Conservation (phyloP, 2,113 vertebrate genomes). For the Thunnus maccoyii region DNA sequence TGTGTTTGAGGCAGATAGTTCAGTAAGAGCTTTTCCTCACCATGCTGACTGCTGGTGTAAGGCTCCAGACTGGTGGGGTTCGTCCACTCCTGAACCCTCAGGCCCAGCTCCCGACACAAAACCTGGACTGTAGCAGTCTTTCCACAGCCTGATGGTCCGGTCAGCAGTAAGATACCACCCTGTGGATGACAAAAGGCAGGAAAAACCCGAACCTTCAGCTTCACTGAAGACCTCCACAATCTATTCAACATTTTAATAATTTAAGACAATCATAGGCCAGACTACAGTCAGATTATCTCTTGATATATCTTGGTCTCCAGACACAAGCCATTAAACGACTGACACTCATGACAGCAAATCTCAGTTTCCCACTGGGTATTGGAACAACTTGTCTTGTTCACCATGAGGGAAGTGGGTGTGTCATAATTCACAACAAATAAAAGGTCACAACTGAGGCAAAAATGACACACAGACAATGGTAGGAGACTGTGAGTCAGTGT, state of each 20-base stretch:
- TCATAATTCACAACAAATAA: neutral
- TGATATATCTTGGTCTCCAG: neutral
- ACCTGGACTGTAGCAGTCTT: conserved; percentile 93
- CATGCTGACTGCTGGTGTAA: conserved; percentile 83
- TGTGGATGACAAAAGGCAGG: conserved; percentile 66
- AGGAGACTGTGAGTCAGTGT: neutral
- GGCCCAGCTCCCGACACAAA: conserved; percentile 85
- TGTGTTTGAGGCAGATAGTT: neutral
- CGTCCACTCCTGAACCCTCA: conserved; percentile 93
- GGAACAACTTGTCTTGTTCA: neutral
- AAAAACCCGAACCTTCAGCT: neutral
- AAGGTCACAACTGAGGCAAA: neutral
- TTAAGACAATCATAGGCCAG: neutral
- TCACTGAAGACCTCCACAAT: neutral
- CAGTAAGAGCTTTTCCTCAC: conserved; percentile 76
- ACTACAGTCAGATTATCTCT: neutral
- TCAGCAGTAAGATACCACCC: conserved; percentile 90
- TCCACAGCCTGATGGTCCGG: conserved; percentile 94
- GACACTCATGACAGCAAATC: neutral
- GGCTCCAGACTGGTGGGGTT: conserved; percentile 89
- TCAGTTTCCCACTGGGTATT: neutral
- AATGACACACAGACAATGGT: neutral
- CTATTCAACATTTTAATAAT: neutral
- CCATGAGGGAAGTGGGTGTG: neutral
- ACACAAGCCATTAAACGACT: neutral